Conservation (phyloP, 1,140 invertebrate genomes). For the Drosophila ohnishii region DNA sequence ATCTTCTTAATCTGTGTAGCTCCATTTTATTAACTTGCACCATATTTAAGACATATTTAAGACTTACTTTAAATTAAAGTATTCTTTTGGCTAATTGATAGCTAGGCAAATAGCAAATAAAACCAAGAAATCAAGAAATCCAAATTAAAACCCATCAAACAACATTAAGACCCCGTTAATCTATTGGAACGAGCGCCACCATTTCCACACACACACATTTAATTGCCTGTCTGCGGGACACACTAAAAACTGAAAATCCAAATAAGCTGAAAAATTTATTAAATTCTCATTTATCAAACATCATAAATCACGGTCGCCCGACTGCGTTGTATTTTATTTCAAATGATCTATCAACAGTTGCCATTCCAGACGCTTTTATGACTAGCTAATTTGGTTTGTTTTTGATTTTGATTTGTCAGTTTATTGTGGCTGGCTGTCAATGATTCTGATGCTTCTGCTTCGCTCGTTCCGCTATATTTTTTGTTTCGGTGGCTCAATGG, state of each 20-base stretch:
- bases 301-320: conserved; percentile 68
- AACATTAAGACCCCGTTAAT: conserved; percentile 65
- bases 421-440: conserved; percentile 52
- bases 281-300: conserved; percentile 80
- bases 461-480: conserved; percentile 26
- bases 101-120: conserved; percentile 40
- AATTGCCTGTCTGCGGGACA: conserved; percentile 51
- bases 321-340: conserved; percentile 51
- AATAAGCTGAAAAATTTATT: conserved; percentile 76
- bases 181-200: conserved; percentile 67
- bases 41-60: neutral
- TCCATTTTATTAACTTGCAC: neutral
- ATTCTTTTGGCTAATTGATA: conserved; percentile 32
- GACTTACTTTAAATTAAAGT: conserved; percentile 19
- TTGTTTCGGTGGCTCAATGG: conserved; percentile 58
- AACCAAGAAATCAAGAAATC: conserved; percentile 25
- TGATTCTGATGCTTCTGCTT: conserved; percentile 37
- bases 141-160: conserved; percentile 29
- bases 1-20: neutral
- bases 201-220: conserved; percentile 53
- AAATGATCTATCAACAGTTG: conserved; percentile 80
- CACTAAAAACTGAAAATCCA: conserved; percentile 45
- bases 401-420: conserved; percentile 71
- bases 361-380: conserved; percentile 68
- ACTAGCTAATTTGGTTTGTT: conserved; percentile 77